Base-by-base conservation (phyloP, 1,140 invertebrate genomes). In the Diorhabda carinulata region DNA sequence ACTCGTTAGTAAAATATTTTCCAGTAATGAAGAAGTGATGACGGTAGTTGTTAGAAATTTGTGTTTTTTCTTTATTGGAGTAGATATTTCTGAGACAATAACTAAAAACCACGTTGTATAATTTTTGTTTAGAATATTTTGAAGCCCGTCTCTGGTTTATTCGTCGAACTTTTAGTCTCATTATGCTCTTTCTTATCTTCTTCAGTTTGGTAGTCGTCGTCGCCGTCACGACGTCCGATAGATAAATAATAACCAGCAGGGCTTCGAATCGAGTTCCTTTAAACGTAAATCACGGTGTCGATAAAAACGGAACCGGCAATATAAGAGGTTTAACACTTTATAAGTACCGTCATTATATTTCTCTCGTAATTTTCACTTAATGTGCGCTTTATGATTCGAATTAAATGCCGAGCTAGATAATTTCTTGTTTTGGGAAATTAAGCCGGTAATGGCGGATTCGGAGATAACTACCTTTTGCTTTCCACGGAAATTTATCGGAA, bases 261-360 rank as follows among this genome's bases (percentile, higher is more conserved):
- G 47, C 44, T 60, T 67, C 57, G 65, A 7, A 41, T 58, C 65
- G 65, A 60, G 41, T 60, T 66, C 57, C 64, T 66, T 59, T 60
- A 6, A 10, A 56, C 58, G 47, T 67, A 67, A 67, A 67, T 67
- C 65, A 67, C 57, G 57, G 41, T 60, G 65, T 67, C 65, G 65
- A 67, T 67, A 67, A 67, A 67, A 67, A 67, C 57, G 57, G 58
- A 67, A 67, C 65, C 57, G 65, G 42, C 65, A 67, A 58, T 67
- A 60, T 67, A 67, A 67, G 58, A 60, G 65, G 43, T 60, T 67
- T 67, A 67, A 60, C 65, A 60, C 43, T 67, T 60, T 60, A 59
- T 45, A 59, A 60, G 65, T 47, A 45, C 57, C 64, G 63, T 67
- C 57, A 67, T 67, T 67, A 64, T 67, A 60, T 43, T 60, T 42